These are phyloP conservation scores for Drosophila kanapiae DNA, from an alignment of 1,140 invertebrate species.

Conservation along the genomic window DNA sequence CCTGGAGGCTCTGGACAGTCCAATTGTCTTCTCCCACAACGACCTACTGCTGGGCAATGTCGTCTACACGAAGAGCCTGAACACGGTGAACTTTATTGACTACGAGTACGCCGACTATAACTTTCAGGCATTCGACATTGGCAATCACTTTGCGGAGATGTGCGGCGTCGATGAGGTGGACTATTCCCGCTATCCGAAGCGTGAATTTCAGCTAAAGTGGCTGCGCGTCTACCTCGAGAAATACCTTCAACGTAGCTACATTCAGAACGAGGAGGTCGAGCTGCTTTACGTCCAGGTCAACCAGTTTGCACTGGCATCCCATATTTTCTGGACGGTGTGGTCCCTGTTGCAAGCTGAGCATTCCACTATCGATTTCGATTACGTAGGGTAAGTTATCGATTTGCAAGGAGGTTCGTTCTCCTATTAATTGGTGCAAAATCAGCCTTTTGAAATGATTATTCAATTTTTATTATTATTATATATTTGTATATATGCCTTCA, in stretches of 20 bases:
- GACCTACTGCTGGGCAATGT: conserved; percentile 98
- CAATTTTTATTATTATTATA: background rate
- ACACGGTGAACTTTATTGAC: conserved; percentile 96
- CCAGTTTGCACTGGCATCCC: conserved; percentile 92
- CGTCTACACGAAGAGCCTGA: conserved; percentile 91
- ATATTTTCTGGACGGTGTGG: conserved; percentile 98
- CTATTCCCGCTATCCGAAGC: conserved; percentile 92
- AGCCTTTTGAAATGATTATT: background rate
- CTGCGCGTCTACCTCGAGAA: conserved; percentile 90
- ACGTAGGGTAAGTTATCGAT: conserved; percentile 88
- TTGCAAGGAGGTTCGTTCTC: background rate
- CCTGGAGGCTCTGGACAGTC: conserved; percentile 89
- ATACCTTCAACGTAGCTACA: conserved; percentile 86
- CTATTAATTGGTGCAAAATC: background rate
- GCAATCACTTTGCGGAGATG: conserved; percentile 99
- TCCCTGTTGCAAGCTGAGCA: conserved; percentile 95
- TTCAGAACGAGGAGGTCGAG: conserved; percentile 88
- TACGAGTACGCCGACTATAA: conserved; percentile 98
- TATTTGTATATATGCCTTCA: background rate
- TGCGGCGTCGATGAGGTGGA: conserved; percentile 94
- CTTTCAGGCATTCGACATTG: conserved; percentile 98
- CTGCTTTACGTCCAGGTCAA: conserved; percentile 92
- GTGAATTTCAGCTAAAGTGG: conserved; percentile 94
- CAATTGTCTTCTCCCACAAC: conserved; percentile 98
- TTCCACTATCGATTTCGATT: conserved; percentile 98